Evolutionary conservation across 2,113 vertebrate species (phyloP).

Genomic region (Aptenodytes forsteri): DNA sequence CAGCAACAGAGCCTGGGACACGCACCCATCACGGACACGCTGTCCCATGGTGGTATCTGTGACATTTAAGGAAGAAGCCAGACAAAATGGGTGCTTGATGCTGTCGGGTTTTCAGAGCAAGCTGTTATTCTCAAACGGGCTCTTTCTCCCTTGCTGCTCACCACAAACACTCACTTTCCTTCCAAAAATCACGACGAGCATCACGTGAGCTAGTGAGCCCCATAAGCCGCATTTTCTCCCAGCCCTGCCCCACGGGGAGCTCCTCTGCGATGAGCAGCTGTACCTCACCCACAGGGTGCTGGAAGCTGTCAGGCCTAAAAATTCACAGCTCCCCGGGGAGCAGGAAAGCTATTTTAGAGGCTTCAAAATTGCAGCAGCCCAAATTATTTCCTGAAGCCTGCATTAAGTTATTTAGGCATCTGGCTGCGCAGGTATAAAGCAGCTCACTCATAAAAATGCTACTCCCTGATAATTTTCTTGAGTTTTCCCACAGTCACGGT

Average conservation of each 20-base stretch:
- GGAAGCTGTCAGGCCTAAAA: background rate
- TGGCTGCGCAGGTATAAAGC: background rate
- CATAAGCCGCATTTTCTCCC: background rate
- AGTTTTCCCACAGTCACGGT: background rate
- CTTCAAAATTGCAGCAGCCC: background rate
- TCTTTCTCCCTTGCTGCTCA: background rate
- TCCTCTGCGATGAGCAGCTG: background rate
- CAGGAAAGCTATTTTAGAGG: constrained; percentile 3
- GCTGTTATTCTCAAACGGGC: background rate
- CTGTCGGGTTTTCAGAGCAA: background rate
- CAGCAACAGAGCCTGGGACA: background rate
- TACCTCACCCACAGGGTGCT: background rate
- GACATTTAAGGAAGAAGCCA: background rate
- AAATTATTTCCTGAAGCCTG: background rate
- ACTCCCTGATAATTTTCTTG: background rate
- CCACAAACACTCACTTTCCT: background rate
- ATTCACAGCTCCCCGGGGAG: background rate
- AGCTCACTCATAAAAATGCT: background rate
- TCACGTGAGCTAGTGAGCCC: background rate
- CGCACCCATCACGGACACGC: rapidly evolving
- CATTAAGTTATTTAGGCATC: background rate
- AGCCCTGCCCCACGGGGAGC: background rate
- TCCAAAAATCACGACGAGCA: rapidly evolving
- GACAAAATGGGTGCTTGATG: background rate
- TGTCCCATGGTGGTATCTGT: background rate